Percentiles rank a stretch among this genome's conserved stretches.
phyloP scores from a whole-genome alignment of 1,140 invertebrate species.

The Tetragnatha versicolor region DNA sequence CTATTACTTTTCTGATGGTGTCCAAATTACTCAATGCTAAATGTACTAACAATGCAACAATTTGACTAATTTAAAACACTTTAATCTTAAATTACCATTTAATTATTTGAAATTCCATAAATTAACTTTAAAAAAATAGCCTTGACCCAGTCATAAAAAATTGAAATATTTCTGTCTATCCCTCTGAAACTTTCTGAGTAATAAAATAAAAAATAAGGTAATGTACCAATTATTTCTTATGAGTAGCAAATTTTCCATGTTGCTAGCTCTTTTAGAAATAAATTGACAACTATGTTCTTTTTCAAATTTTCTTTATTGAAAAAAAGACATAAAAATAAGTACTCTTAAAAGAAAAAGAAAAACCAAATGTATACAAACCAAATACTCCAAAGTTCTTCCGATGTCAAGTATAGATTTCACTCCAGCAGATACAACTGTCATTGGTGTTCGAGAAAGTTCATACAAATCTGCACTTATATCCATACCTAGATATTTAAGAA shows the following conservation, averaged over 20 bases:
- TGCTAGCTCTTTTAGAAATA: background rate
- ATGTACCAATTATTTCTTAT: background rate
- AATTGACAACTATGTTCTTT: background rate
- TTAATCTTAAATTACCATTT: too few species aligned
- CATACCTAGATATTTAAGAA: slow-evolving; percentile 66
- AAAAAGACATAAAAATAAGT: background rate
- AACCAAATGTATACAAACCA: slow-evolving; percentile 83
- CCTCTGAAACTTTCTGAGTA: too few species aligned
- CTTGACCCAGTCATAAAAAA: too few species aligned
- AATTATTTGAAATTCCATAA: too few species aligned
- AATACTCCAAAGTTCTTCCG: slow-evolving; percentile 88
- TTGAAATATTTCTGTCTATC: too few species aligned
- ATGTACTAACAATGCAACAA: too few species aligned
- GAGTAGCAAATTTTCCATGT: background rate
- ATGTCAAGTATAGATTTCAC: slow-evolving; percentile 98
- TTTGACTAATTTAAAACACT: too few species aligned
- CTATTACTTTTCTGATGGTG: too few species aligned
- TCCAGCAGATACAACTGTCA: slow-evolving; percentile 92
- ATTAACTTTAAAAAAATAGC: too few species aligned
- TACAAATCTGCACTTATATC: slow-evolving; percentile 95
- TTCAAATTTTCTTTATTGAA: slow-evolving; percentile 5
- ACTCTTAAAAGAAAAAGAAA: slow-evolving; percentile 6
- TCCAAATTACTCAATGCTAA: too few species aligned
- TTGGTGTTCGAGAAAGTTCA: slow-evolving; percentile 85
- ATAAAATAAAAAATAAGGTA: too few species aligned